Conservation (phyloP, 2,797 vertebrate species). For the Astyanax mexicanus region DNA sequence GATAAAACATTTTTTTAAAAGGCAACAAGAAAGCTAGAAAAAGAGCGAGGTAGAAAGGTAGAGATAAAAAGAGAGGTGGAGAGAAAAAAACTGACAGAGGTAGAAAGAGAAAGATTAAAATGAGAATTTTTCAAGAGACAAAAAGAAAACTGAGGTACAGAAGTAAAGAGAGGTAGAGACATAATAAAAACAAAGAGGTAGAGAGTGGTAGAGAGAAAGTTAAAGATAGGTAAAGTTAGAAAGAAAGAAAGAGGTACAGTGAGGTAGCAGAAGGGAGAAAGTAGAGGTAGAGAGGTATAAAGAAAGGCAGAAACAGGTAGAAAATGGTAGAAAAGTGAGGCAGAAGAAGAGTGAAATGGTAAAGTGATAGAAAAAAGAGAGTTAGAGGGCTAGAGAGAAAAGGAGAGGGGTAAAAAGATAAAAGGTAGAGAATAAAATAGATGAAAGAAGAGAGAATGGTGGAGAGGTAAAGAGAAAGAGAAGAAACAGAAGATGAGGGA, state of each 20-base stretch:
- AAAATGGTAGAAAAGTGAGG: too few species aligned
- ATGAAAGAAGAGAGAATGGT: background rate
- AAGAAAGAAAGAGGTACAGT: constrained; percentile 55
- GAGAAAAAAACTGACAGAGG: background rate
- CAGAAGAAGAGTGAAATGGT: too few species aligned
- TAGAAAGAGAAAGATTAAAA: constrained; percentile 23
- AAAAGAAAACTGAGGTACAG: too few species aligned
- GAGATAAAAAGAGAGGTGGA: background rate
- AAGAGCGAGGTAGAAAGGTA: too few species aligned
- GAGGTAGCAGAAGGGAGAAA: constrained; percentile 10
- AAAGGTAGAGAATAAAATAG: background rate
- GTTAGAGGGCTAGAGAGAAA: background rate
- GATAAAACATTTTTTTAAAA: too few species aligned
- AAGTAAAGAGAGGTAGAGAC: background rate
- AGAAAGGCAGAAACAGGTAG: too few species aligned
- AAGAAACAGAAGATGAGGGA: too few species aligned
- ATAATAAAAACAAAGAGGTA: background rate
- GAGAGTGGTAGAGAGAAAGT: constrained; percentile 7
- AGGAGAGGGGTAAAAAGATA: background rate
- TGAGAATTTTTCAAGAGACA: too few species aligned
- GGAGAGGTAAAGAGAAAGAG: background rate
- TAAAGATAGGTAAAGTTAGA: constrained; percentile 32
- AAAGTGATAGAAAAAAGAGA: background rate
- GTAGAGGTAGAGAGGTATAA: background rate
- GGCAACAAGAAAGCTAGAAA: background rate